Base-by-base conservation (phyloP, 1,140 invertebrate genomes). In the Neodiprion lecontei region DNA sequence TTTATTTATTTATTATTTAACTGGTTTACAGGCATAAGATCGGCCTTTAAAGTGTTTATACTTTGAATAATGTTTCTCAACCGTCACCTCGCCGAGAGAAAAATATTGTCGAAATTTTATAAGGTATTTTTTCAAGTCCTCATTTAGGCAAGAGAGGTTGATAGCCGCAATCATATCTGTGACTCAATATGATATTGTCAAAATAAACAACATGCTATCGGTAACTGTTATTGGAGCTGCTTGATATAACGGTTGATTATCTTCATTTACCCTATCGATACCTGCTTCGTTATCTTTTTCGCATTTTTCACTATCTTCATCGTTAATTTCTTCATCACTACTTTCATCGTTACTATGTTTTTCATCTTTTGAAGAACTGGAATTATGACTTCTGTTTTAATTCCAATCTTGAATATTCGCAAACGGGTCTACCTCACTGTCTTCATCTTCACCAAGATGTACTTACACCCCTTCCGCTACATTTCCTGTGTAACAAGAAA, bases 21-120 rank as follows among this genome's bases (percentile, higher is more conserved):
- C 17, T 21, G 17, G 17, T 21, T 21, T 21, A 21, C 17, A 21
- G 17, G 17, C 17, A 21, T 21, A 21, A 21, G 17, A 21, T 21
- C 17, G 17, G 17, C 17, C 17, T 21, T 21, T 21, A 21, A 21
- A 21, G 17, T 21, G 17, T 21, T 21, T 21, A 21, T 21, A 21
- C 17, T 21, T 21, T 21, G 17, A 21, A 21, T 21, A 74, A 74
- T 76, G 72, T 14, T 76, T 76, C 23, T 48, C 47, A 21, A 70
- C 12, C 11, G 65, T 70, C 17, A 14, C 17, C 12, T 73, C 69
- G 40, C 17, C 17, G 11, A 76, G 12, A 71, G 40, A 17, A 70
- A 76, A 76, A 72, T 65, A 77, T 65, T 77, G 49, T 48, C 48
- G 11, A 69, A 77, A 77, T 72, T 77, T 74, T 68, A 77, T 17